Evolutionary conservation across 2,888 invertebrate species (phyloP).

Genomic region (Drosophila mercatorum): DNA sequence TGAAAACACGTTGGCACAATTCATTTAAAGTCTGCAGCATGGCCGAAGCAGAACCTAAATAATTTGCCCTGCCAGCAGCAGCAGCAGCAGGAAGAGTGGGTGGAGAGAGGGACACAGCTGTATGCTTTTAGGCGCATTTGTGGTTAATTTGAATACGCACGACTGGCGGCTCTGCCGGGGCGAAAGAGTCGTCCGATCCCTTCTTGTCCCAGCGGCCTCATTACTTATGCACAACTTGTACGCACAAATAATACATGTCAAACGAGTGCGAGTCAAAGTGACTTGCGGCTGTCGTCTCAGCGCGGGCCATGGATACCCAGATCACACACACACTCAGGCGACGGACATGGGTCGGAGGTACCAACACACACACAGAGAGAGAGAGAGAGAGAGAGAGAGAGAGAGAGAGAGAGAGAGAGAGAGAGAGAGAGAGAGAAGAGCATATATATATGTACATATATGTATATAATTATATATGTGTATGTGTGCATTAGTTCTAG

Average conservation of each 20-base stretch:
- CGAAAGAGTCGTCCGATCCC: constrained; percentile 19
- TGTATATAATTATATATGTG: not conserved
- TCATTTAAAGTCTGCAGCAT: constrained; percentile 62
- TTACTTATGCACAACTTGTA: constrained; percentile 80
- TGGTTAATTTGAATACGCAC: constrained; percentile 66
- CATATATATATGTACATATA: not conserved
- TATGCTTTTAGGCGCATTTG: constrained; percentile 63
- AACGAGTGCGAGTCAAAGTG: constrained; percentile 53
- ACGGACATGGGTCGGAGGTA: not conserved
- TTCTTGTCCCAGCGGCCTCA: constrained; percentile 39
- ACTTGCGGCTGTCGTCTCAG: constrained; percentile 51
- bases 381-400: too few species aligned
- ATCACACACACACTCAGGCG: constrained; percentile 1
- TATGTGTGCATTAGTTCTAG: constrained; percentile 12
- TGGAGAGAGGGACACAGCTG: constrained; percentile 37
- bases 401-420: too few species aligned
- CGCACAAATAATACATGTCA: constrained; percentile 81
- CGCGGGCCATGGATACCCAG: constrained; percentile 18
- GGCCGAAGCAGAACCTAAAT: constrained; percentile 16
- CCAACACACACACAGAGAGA: too few species aligned
- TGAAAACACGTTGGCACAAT: constrained; percentile 68
- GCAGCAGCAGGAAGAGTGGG: not conserved
- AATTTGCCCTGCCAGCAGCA: constrained; percentile 44
- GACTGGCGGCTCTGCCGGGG: constrained; percentile 41
- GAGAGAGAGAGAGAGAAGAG: not conserved